Evolutionary conservation across 2,888 invertebrate genomes (phyloP), one percentile per base, ranked within the genome.

Genomic region (Cyrtodaria siliqua): DNA sequence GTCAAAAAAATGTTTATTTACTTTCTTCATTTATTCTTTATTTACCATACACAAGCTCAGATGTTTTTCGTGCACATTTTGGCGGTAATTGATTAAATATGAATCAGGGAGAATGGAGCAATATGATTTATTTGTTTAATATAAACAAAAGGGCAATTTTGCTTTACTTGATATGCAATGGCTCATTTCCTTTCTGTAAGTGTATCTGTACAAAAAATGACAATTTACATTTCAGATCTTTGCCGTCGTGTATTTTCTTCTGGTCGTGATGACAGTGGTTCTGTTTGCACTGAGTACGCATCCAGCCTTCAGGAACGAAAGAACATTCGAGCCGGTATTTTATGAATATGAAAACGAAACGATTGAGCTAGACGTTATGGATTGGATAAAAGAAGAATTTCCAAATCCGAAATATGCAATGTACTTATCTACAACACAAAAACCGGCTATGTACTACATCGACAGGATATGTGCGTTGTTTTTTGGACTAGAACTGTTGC

Each of bases 401-500:
- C 24, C 20, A 29, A 74, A 70, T 9, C 63, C 66, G 0, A 67
- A 74, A 27, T 20, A 44, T 9, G 16, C 50, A 6, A 23, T 66
- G 52, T 55, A 40, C 3, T 14, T 52, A 0, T 47, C 62, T 2
- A 79, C 81, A 8, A 23, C 56, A 8, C 33, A 69, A 3, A 77
- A 80, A 20, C 80, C 72, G 0, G 59, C 62, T 0, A 57, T 91
- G 18, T 61, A 80, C 24, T 57, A 67, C 56, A 74, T 89, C 23
- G 88, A 90, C 62, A 57, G 81, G 14, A 23, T 78, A 3, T 86
- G 87, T 40, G 61, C 88, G 26, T 61, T 74, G 0, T 86, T 90
- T 61, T 91, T 91, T 78, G 85, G 87, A 0, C 1, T 85, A 16
- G 91, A 91, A 42, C 73, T 88, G 16, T 18, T 87, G 4, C 6